phyloP scores from a whole-genome alignment of 2,888 invertebrate species.

The Smittia aterrima region DNA sequence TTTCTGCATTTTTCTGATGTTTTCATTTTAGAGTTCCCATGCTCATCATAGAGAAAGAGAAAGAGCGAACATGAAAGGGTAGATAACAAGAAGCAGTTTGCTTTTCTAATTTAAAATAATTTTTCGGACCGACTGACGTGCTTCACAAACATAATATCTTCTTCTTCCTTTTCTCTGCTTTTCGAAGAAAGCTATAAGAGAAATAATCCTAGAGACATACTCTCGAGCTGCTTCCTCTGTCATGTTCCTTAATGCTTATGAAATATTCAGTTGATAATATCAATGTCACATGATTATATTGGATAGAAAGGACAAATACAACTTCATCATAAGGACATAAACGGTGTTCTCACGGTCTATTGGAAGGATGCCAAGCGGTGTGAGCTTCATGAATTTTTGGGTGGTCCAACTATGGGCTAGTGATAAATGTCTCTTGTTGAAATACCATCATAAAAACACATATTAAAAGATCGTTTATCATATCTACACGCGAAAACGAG shows the following conservation, averaged over 20 bases:
- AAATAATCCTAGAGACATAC: not conserved
- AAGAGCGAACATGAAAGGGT: no score
- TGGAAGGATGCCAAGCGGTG: not conserved
- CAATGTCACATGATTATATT: conserved; percentile 16
- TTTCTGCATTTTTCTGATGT: no score
- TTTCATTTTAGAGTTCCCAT: no score
- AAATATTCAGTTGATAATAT: conserved; percentile 12
- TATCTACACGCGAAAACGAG: not conserved
- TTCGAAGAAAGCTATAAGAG: not conserved
- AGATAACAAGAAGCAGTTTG: no score
- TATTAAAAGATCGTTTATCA: conserved; percentile 25
- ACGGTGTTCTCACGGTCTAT: not conserved
- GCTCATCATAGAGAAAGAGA: no score
- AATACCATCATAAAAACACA: conserved; percentile 10
- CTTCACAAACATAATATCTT: no score
- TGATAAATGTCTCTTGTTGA: conserved; percentile 12
- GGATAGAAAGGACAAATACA: not conserved
- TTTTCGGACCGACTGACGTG: no score
- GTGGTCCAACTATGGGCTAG: not conserved
- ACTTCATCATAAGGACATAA: not conserved
- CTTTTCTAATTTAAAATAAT: no score
- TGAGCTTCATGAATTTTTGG: not conserved
- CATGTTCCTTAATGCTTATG: not conserved
- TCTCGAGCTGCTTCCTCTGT: not conserved
- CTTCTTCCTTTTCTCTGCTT: no score